phyloP scores from a whole-genome alignment of 2,797 vertebrate genomes.

The Sebastes alutus region DNA sequence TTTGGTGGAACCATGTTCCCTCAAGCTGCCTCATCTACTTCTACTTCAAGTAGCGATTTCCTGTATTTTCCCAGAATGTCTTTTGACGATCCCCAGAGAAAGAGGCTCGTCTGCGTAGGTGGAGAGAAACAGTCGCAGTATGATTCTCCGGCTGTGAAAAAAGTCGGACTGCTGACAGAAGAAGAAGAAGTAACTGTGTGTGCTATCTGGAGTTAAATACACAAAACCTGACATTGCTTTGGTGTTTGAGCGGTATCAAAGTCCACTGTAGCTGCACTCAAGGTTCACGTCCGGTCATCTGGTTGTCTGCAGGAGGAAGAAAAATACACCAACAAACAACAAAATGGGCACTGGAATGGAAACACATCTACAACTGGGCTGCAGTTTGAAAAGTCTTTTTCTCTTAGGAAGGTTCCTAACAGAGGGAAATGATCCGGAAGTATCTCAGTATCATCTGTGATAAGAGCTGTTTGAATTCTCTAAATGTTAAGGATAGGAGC shows the following conservation, averaged over 20 bases:
- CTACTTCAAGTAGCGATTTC: slow-evolving; percentile 23
- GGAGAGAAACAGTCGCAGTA: neutral
- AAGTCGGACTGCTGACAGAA: slow-evolving; percentile 1
- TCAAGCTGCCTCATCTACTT: slow-evolving; percentile 18
- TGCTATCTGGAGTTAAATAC: slow-evolving; percentile 18
- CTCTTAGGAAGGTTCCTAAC: too few species aligned
- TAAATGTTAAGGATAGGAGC: too few species aligned
- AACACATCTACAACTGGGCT: neutral
- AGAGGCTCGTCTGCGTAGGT: slow-evolving; percentile 6
- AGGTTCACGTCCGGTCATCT: neutral
- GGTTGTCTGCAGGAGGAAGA: neutral
- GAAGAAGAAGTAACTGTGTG: slow-evolving; percentile 3
- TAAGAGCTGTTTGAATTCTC: too few species aligned
- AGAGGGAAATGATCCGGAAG: too few species aligned
- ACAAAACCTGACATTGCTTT: neutral
- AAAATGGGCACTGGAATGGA: neutral
- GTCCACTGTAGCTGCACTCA: neutral
- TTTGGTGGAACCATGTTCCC: slow-evolving; percentile 8
- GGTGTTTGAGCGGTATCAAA: neutral
- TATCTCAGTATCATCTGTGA: too few species aligned
- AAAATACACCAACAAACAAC: neutral
- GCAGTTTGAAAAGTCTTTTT: too few species aligned
- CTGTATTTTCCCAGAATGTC: slow-evolving; percentile 24
- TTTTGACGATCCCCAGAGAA: slow-evolving; percentile 30
- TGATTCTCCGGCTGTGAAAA: neutral